Base-by-base conservation (phyloP, 2,797 vertebrate species). In the Euthynnus affinis region DNA sequence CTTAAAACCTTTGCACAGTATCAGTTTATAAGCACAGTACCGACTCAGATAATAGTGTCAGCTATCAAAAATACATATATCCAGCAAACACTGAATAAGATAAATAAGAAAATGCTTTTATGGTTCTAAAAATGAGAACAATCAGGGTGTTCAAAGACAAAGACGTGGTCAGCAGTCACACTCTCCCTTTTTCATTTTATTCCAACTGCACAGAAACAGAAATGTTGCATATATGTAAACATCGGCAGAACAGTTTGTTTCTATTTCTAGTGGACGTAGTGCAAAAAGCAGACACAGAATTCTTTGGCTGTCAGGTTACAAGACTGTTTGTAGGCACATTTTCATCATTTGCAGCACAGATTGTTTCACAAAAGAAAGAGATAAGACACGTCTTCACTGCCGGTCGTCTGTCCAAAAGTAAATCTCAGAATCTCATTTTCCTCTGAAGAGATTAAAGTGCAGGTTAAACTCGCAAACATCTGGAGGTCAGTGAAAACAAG, bases 231-330 rank as follows among this genome's bases (percentile, higher is more conserved):
- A n/a, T n/a, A n/a, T 53, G 42, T 66, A 48, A 74, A 75, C 73
- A 22, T 37, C 23, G 52, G 34, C 4, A 25, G 27, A 4, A 32
- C 5, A 0, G 6, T n/a, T 20, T 0, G 27, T 32, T 57, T 78
- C 2, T 14, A 53, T 13, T 42, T 42, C 17, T 25, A 17, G 20
- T 20, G 8, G 25, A 37, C 34, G 0, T 6, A 69, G 68, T 71
- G 67, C 57, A 81, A 70, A 75, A 37, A 37, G 79, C 75, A 72
- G 40, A 7, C 25, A 40, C 40, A 18, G 5, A 42, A 5, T 9
- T 37, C 44, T 59, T 66, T 70, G 44, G 76, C 25, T 59, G 18
- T 61, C 52, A 23, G 67, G 0, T 25, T 40, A 22, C 2, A 49
- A 0, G 4, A 61, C 29, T 7, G 17, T 74, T 27, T 58, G 23